Base-by-base conservation (phyloP, 2,797 vertebrate genomes). In the Pipistrellus kuhlii region DNA sequence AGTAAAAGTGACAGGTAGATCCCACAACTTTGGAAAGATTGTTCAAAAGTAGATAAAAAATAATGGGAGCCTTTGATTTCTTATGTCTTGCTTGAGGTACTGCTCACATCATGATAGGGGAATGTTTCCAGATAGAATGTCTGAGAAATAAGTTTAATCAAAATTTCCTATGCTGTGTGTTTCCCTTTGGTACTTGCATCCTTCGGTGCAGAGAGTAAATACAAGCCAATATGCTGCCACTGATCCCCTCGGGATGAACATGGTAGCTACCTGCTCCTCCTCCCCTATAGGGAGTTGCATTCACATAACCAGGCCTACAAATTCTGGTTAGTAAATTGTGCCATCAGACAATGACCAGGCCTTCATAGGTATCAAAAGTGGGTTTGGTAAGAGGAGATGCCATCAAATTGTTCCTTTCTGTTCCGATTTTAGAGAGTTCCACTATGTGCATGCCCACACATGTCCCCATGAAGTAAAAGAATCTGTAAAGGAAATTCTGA, bases 121-220 rank as follows among this genome's bases (percentile, higher is more conserved):
- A 96, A 84, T 90, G 72, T 77, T 84, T 94, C 76, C 30, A 91
- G 95, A 73, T 46, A 66, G 81, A 96, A 93, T 94, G 84, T 95
- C 86, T 89, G 91, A 96, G 87, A 95, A 91, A 95, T 71, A 90
- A 90, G 89, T 96, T 95, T 95, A 96, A 96, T 97, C 93, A 96
- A 95, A 97, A 94, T 78, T 25, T 97, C 89, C 87, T 94, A 85
- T 53, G 87, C 76, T 44, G 25, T 59, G 41, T 84, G 53, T 90
- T 91, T 85, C 86, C 57, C 86, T 94, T 91, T 85, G 69, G 91
- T 71, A 44, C 38, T 69, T 93, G 66, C 46, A 83, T 92, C 44
- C 57, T 94, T 95, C 94, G 84, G 93, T 75, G 57, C 44, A 78
- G 44, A 85, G 32, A 66, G 30, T 64, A 64, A 93, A 80, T 84